Conservation (phyloP, 2,888 invertebrate genomes). For the Ptychoptera contaminata region DNA sequence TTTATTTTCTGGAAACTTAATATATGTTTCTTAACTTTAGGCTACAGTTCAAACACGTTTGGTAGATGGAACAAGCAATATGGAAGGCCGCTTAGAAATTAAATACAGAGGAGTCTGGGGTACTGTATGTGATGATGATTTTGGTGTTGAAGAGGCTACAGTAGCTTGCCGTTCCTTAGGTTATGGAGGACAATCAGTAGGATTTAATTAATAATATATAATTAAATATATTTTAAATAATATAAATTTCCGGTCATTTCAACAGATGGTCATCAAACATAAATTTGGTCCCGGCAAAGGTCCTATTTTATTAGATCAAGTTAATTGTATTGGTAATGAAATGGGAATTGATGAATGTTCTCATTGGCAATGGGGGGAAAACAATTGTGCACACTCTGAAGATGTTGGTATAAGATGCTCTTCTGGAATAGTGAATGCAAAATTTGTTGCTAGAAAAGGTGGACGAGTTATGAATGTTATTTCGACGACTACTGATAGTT, state of each 20-base stretch:
- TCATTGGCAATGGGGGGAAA: constrained; percentile 49
- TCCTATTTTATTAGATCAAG: constrained; percentile 56
- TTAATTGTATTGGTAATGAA: constrained; percentile 52
- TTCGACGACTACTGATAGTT: background rate
- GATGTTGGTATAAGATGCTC: constrained; percentile 44
- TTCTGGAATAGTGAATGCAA: constrained; percentile 12
- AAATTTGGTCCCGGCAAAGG: constrained; percentile 34
- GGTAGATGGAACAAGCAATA: constrained; percentile 35
- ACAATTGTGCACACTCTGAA: constrained; percentile 57
- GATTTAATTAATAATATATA: constrained; percentile 1
- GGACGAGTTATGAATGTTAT: too few species aligned
- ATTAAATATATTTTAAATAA: background rate
- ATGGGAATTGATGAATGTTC: constrained; percentile 42
- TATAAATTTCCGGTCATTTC: background rate
- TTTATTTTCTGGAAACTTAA: too few species aligned
- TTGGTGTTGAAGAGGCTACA: constrained; percentile 45
- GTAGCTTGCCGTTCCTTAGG: constrained; percentile 44
- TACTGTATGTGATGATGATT: constrained; percentile 64
- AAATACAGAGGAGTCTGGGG: constrained; percentile 55
- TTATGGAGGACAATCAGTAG: constrained; percentile 33
- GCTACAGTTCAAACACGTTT: constrained; percentile 40
- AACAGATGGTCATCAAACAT: constrained; percentile 15
- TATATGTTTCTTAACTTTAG: constrained; percentile 12
- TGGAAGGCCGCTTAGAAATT: constrained; percentile 55
- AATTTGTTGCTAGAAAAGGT: too few species aligned